Evolutionary conservation across 2,113 vertebrate genomes (phyloP).

Genomic region (Phylloscopus whistleri): DNA sequence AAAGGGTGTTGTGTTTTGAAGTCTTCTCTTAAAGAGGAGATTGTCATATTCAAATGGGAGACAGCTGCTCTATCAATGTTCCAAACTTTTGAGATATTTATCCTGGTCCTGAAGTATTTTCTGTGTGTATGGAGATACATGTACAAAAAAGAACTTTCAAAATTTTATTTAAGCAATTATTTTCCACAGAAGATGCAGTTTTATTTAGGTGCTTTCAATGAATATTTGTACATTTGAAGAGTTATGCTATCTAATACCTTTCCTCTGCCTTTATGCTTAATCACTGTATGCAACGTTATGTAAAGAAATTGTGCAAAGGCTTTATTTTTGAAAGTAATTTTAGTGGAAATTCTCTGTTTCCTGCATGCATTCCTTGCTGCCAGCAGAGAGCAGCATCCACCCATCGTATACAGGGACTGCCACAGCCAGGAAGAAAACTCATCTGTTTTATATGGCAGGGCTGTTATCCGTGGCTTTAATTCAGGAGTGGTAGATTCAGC

Average conservation of each 20-base stretch:
- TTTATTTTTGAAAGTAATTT: background rate
- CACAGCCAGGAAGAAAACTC: background rate
- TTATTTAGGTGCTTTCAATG: background rate
- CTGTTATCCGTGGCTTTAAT: background rate
- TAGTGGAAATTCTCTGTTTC: background rate
- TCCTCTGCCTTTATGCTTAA: background rate
- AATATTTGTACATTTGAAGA: background rate
- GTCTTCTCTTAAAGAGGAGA: background rate
- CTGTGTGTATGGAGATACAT: background rate
- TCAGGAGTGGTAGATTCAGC: background rate
- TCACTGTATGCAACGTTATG: background rate
- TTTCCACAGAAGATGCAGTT: background rate
- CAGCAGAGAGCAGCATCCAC: conserved; percentile 69
- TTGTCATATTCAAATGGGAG: background rate
- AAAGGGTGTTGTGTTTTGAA: background rate
- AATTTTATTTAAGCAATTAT: background rate
- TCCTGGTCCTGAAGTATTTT: background rate
- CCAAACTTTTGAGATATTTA: background rate
- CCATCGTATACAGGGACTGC: background rate
- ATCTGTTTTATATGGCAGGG: background rate
- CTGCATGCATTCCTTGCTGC: background rate
- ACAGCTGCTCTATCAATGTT: background rate
- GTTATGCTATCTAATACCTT: background rate
- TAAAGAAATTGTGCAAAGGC: background rate
- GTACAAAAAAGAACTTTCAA: background rate